These are phyloP conservation scores for Cyclina sinensis DNA, from an alignment of 1,140 invertebrate species.

Conservation along the genomic window DNA sequence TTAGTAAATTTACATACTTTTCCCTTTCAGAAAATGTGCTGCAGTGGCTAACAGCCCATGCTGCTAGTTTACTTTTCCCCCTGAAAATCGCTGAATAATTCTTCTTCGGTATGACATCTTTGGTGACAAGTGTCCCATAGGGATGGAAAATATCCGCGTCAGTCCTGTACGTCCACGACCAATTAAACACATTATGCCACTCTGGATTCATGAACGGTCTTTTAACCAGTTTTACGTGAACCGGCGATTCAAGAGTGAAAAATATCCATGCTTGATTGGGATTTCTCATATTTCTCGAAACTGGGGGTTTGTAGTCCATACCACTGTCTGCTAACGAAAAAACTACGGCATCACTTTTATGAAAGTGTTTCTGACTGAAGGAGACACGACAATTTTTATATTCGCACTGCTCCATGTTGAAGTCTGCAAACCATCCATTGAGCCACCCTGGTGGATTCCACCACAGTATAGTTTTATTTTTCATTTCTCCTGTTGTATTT, in stretches of 20 bases:
- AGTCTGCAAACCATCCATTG: slow-evolving; percentile 10
- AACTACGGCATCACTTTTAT: slow-evolving; percentile 28
- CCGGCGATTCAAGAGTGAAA: slow-evolving; percentile 43
- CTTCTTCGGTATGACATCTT: not conserved
- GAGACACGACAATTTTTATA: slow-evolving; percentile 51
- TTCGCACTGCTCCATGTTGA: slow-evolving; percentile 39
- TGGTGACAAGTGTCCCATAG: slow-evolving; percentile 34
- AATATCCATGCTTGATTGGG: slow-evolving; percentile 64
- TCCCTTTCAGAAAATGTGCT: slow-evolving; percentile 88
- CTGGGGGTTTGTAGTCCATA: slow-evolving; percentile 7
- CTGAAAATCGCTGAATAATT: slow-evolving; percentile 56
- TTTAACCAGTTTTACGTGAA: not conserved
- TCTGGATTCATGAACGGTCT: not conserved
- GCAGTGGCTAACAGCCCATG: slow-evolving; percentile 91
- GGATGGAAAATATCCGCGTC: slow-evolving; percentile 60
- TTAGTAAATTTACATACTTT: slow-evolving; percentile 88
- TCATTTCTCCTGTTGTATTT: not conserved
- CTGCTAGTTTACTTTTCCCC: slow-evolving; percentile 83
- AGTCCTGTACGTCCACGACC: slow-evolving; percentile 49
- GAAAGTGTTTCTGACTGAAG: slow-evolving; percentile 2
- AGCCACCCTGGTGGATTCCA: slow-evolving; percentile 62
- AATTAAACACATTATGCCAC: slow-evolving; percentile 56
- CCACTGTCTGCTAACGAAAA: slow-evolving; percentile 41
- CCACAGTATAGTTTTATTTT: slow-evolving; percentile 25
- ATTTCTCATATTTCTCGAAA: slow-evolving; percentile 12